These are phyloP conservation scores for Haliclystus octoradiatus DNA, from an alignment of 30 jellyfish, hydroid and myxozoan species.

Conservation along the genomic window DNA sequence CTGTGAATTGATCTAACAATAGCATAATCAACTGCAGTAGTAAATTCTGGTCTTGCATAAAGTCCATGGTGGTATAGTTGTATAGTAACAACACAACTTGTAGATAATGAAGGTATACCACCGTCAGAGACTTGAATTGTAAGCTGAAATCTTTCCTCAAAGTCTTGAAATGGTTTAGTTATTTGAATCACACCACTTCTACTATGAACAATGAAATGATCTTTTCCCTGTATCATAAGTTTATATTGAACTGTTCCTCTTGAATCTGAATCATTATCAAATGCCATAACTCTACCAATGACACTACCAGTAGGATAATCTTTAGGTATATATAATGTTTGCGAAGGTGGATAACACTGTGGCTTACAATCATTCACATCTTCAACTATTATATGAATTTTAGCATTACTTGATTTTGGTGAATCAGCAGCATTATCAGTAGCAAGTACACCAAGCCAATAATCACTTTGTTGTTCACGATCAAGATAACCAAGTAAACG, in stretches of 20 bases:
- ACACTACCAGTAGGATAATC: constrained; percentile 65
- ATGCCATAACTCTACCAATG: constrained; percentile 34
- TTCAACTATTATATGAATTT: not conserved
- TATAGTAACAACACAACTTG: constrained; percentile 21
- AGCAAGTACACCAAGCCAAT: not conserved
- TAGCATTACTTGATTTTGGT: not conserved
- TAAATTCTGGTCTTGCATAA: constrained; percentile 36
- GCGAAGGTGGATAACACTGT: constrained; percentile 12
- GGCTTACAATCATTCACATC: constrained; percentile 11
- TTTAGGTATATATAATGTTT: constrained; percentile 30
- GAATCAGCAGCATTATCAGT: not conserved
- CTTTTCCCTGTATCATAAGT: not conserved
- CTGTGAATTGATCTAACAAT: constrained; percentile 2
- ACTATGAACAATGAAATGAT: constrained; percentile 18
- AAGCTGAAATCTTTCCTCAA: constrained; percentile 6
- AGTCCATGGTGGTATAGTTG: constrained; percentile 15
- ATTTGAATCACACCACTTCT: constrained; percentile 41
- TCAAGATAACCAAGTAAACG: not conserved
- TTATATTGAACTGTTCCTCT: not conserved
- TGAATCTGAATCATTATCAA: constrained; percentile 12
- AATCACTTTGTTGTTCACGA: not conserved
- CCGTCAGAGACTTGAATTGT: constrained; percentile 34
- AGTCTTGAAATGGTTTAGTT: constrained; percentile 5
- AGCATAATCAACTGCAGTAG: constrained; percentile 16
- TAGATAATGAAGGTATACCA: constrained; percentile 39